Conservation (phyloP, 2,888 invertebrate species). For the Eupeodes luniger region DNA sequence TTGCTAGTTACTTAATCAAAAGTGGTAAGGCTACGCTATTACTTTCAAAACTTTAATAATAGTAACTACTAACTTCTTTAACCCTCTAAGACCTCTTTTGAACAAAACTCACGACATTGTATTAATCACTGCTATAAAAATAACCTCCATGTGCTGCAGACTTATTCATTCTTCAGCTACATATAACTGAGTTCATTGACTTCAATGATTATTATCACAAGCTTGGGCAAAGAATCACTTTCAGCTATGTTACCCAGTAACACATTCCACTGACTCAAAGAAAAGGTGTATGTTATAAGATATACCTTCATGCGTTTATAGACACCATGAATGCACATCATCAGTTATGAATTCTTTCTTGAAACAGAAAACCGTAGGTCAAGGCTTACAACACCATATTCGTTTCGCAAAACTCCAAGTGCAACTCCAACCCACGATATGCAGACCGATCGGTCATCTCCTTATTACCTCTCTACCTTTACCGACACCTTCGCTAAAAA, state of each 20-base stretch:
- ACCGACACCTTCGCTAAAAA: slow-evolving; percentile 26
- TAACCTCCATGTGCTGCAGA: not conserved
- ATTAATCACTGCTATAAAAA: not conserved
- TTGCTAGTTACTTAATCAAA: too few species aligned
- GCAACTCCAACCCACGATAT: slow-evolving; percentile 38
- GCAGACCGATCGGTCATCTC: slow-evolving; percentile 58
- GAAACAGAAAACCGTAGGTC: slow-evolving; percentile 63
- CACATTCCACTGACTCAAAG: slow-evolving; percentile 65
- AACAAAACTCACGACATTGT: not conserved
- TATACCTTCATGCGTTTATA: not conserved
- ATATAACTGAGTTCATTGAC: slow-evolving; percentile 44
- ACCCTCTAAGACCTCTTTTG: too few species aligned
- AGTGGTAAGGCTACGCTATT: too few species aligned
- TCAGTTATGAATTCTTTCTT: slow-evolving; percentile 17
- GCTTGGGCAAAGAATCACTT: slow-evolving; percentile 21
- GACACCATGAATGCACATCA: slow-evolving; percentile 14
- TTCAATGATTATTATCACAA: not conserved
- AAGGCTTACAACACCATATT: slow-evolving; percentile 51
- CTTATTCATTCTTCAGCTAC: not conserved
- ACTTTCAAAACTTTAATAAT: too few species aligned
- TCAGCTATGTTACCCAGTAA: slow-evolving; percentile 56
- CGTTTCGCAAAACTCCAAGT: not conserved
- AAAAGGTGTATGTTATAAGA: not conserved
- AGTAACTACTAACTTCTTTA: too few species aligned
- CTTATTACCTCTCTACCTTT: slow-evolving; percentile 15